A percentile compares a stretch with the other conserved stretches of the same genome.
Conservation (phyloP, 2,113 vertebrate genomes). For the Mustelus asterias region DNA sequence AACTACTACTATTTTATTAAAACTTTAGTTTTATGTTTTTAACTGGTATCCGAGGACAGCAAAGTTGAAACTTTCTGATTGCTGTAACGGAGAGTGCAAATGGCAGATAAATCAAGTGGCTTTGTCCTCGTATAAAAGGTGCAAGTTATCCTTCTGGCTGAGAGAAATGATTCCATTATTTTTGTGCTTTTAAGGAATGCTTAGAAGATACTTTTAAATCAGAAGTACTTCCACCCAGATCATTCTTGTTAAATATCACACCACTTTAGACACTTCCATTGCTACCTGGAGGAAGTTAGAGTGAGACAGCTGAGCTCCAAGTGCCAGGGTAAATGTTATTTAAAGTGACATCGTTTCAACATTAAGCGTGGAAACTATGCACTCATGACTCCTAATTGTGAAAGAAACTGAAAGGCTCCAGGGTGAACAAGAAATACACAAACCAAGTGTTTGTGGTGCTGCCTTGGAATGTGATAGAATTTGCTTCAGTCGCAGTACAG, state of each 20-base stretch:
- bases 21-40: neutral
- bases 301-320: neutral
- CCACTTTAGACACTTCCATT: neutral
- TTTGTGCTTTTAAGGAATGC: neutral
- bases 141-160: neutral
- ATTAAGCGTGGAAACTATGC: neutral
- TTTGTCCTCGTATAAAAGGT: neutral
- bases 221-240: conserved; percentile 2
- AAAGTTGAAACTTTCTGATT: neutral
- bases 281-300: neutral
- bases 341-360: neutral
- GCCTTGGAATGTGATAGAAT: neutral
- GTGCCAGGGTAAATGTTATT: neutral
- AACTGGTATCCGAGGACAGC: neutral
- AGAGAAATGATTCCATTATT: neutral
- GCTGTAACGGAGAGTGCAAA: neutral
- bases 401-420: conserved; percentile 2
- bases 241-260: conserved; percentile 7
- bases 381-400: neutral
- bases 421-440: neutral
- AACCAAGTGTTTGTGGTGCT: neutral
- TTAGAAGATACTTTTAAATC: conserved; percentile 3
- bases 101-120: neutral
- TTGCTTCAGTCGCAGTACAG: neutral
- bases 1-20: neutral